Base-by-base conservation (phyloP, 2,888 invertebrate species). In the Icerya purchasi region DNA sequence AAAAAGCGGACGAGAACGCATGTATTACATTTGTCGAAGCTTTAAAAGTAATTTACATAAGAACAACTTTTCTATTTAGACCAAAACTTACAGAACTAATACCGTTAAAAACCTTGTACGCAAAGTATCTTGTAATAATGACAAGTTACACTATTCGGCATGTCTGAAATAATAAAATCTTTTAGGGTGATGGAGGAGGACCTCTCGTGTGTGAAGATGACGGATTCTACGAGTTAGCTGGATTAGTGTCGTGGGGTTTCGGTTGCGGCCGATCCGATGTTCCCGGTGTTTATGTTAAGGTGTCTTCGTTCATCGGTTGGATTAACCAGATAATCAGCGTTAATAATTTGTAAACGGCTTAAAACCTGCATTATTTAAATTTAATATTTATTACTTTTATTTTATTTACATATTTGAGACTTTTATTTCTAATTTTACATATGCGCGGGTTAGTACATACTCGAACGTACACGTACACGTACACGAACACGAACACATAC, bases 211-310 rank as follows among this genome's bases (percentile, higher is more conserved):
- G 93, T 67, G 85, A 89, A 71, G 88, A 89, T 68, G 89, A 90
- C 69, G 91, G 90, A 0, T 89, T 88, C 74, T 93, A 85, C 72
- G 89, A 92, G 71, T 75, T 94, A 64, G 92, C 87, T 53, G 94
- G 94, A 1, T 76, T 96, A 14, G 93, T 93, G 0, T 91, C 91
- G 1, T 94, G 93, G 90, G 93, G 91, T 67, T 90, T 89, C 70
- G 89, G 89, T 65, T 92, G 92, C 71, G 92, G 92, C n/a, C 77
- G 91, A 53, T 78, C 82, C 63, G 87, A 91, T 72, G 93, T 91
- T 59, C 94, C 94, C 25, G 94, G 92, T n/a, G 93, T 94, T 63
- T 94, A 94, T 72, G 92, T 93, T 24, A 90, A 92, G 75, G 92
- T 94, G 10, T 90, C 92, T 2, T 82, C 90, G 53, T 94, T 92